Evolutionary conservation across 1,140 invertebrate genomes (phyloP), one percentile per base, ranked within the genome.

Genomic region (Sesamia nonagrioides): DNA sequence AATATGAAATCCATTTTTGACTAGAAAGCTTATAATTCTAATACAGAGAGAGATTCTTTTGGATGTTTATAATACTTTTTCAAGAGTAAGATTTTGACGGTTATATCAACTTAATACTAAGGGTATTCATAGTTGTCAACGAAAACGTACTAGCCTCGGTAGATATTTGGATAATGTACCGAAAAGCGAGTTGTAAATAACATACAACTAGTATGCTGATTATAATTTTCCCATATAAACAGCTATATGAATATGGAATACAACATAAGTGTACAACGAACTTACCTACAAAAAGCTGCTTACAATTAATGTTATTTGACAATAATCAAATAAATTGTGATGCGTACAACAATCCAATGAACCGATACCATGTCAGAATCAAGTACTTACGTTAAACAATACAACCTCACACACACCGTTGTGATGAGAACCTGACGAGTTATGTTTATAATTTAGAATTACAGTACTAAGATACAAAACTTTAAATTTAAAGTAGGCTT

Each of bases 21-120:
- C 93, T 94, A 94, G 93, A 94, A 91, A 89, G 85, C 88, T 91
- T 92, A 77, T 33, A 89, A 89, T 88, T 86, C 89, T 93, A 92
- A 92, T 93, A 93, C 91, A 91, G 89, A 93, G 88, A 91, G 91
- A 94, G 91, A 93, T 93, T 94, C 92, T 89, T 89, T 90, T 87
- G 88, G 82, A 88, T 86, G 83, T 86, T 78, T 84, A 87, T 94
- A 94, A 94, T 94, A 94, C 92, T 94, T 92, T 82, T 82, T 85
- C 35, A 68, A 88, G 81, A 83, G 61, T 79, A 85, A 56, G 71
- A 88, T 72, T 80, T 76, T 66, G 85, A 84, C 78, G 81, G 83
- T 83, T 78, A 86, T 72, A 84, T 84, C 60, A 84, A 88, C 85
- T 89, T 88, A 89, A 85, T 71, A 77, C 89, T 90, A 89, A 35